phyloP scores from a whole-genome alignment of 2,888 invertebrate species.

The Drosophila suboccidentalis region DNA sequence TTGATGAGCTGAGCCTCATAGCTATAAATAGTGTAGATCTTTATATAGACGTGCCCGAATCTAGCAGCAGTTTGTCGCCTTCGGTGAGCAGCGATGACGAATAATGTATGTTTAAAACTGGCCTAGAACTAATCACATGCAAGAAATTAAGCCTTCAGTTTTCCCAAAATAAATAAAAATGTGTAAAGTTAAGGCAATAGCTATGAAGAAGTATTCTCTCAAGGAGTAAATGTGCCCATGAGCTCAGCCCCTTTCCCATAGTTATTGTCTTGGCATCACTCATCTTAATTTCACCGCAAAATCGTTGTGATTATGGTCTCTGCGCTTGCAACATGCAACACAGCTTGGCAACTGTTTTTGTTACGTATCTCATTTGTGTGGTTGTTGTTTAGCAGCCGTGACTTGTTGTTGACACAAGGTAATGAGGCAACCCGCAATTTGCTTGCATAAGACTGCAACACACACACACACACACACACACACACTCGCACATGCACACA shows the following conservation, averaged over 20 bases:
- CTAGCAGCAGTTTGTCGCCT: neutral
- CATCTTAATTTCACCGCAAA: slow-evolving; percentile 16
- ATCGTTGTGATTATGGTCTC: slow-evolving; percentile 48
- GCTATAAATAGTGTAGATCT: slow-evolving; percentile 63
- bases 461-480: slow-evolving; percentile 20
- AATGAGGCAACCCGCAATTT: slow-evolving; percentile 73
- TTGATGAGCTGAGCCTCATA: slow-evolving; percentile 65
- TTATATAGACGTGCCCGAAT: slow-evolving; percentile 61
- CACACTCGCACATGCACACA: slow-evolving; percentile 14
- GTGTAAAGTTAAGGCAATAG: neutral
- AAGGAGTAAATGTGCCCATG: neutral
- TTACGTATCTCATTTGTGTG: slow-evolving; percentile 22
- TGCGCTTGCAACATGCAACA: slow-evolving; percentile 29
- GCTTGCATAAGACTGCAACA: slow-evolving; percentile 67
- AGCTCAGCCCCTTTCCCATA: neutral
- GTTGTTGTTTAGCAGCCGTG: slow-evolving; percentile 62
- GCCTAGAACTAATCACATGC: neutral
- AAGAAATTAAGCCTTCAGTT: neutral
- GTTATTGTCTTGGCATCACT: slow-evolving; percentile 5
- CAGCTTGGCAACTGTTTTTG: slow-evolving; percentile 38
- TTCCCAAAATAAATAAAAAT: neutral
- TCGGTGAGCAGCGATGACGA: neutral
- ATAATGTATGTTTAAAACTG: neutral
- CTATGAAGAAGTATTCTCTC: neutral
- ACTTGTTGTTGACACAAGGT: slow-evolving; percentile 80